Conservation (phyloP, 2,797 vertebrate species). For the Notolepis coatsorum region DNA sequence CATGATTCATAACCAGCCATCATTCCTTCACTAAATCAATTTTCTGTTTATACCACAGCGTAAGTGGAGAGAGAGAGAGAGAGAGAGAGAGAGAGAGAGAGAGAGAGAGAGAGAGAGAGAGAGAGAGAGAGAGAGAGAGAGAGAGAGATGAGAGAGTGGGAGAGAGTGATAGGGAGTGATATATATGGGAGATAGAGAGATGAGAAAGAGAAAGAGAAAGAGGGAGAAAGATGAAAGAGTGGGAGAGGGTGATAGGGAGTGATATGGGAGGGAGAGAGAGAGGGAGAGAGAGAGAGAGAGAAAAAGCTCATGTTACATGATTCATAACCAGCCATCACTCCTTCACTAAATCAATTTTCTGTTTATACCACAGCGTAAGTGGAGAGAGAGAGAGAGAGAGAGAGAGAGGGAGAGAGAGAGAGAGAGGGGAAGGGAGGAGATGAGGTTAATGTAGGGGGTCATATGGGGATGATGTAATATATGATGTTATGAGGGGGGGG, state of each 20-base stretch:
- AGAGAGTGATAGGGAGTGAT: not conserved
- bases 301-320: too few species aligned
- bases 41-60: too few species aligned
- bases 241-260: too few species aligned
- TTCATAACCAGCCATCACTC: too few species aligned
- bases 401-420: not conserved
- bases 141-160: not conserved
- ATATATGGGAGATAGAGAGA: not conserved
- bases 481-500: not conserved
- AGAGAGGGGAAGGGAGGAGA: not conserved
- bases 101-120: not conserved
- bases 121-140: too few species aligned
- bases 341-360: slow-evolving; percentile 12
- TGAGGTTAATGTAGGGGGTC: not conserved
- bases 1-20: too few species aligned
- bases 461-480: not conserved
- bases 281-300: not conserved
- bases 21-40: too few species aligned
- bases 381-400: not conserved
- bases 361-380: not conserved
- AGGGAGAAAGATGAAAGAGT: too few species aligned
- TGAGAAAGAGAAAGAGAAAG: too few species aligned
- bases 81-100: not conserved
- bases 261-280: not conserved
- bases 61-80: not conserved